Evolutionary conservation across 2,797 vertebrate genomes (phyloP).

Genomic region (Acestrorhynchus altus): DNA sequence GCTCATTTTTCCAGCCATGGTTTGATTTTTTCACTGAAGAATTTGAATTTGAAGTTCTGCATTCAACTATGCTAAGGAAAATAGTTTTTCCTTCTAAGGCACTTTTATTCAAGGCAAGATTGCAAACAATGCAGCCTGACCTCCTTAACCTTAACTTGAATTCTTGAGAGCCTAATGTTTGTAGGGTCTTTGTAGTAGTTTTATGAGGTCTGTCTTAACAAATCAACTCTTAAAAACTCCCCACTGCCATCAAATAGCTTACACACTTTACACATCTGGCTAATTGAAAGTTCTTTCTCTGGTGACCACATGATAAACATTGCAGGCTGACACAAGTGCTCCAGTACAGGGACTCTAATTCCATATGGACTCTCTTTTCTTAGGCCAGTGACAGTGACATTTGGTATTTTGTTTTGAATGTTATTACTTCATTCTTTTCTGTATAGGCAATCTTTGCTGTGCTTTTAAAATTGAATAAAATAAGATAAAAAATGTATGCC

Average conservation of each 20-base stretch:
- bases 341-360: constrained; percentile 14
- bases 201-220: constrained; percentile 26
- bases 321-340: constrained; percentile 15
- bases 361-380: constrained; percentile 28
- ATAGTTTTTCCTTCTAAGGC: not conserved
- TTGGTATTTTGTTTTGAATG: constrained; percentile 45
- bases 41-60: not conserved
- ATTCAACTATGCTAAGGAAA: too few species aligned
- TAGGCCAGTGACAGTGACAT: constrained; percentile 45
- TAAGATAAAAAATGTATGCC: constrained; percentile 33
- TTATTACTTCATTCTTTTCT: constrained; percentile 27
- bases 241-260: constrained; percentile 12
- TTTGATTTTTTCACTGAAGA: not conserved
- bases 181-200: constrained; percentile 22
- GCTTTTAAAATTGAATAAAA: constrained; percentile 23
- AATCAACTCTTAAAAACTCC: constrained; percentile 26
- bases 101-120: constrained; percentile 3
- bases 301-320: constrained; percentile 33
- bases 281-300: constrained; percentile 34
- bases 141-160: constrained; percentile 7
- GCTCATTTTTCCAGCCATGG: too few species aligned
- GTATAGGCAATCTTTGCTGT: constrained; percentile 46
- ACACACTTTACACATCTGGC: constrained; percentile 33
- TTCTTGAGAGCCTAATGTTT: constrained; percentile 11
- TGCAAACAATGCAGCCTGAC: constrained; percentile 20